phyloP scores from a whole-genome alignment of 2,797 vertebrate genomes.

The Cryptoprocta ferox region DNA sequence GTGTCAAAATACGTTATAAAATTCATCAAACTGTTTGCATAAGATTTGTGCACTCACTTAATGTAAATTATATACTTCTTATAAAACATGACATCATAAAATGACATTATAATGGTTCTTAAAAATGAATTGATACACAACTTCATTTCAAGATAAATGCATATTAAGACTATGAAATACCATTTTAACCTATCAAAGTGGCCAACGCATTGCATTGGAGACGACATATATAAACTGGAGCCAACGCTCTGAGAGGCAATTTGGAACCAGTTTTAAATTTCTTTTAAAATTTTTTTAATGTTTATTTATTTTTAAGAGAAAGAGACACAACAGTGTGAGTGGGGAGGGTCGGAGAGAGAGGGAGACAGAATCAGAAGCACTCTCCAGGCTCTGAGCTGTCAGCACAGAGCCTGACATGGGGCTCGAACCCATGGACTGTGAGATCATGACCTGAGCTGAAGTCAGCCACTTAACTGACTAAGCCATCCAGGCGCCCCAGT shows the following conservation, averaged over 20 bases:
- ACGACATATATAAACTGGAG: not conserved
- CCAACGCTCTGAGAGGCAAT: not conserved
- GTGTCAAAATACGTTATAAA: not conserved
- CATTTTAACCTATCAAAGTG: not conserved
- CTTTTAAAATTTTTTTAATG: too few species aligned
- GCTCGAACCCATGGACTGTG: too few species aligned
- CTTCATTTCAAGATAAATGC: not conserved
- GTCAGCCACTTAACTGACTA: too few species aligned
- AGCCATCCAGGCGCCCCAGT: too few species aligned
- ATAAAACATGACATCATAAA: not conserved
- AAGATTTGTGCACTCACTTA: not conserved
- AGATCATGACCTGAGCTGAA: too few species aligned
- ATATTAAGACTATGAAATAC: not conserved
- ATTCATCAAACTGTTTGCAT: not conserved
- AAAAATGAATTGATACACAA: constrained; percentile 6
- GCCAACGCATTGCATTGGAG: not conserved
- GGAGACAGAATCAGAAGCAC: too few species aligned
- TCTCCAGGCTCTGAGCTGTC: too few species aligned
- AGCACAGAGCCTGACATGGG: too few species aligned
- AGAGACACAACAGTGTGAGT: too few species aligned
- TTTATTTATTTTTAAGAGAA: too few species aligned
- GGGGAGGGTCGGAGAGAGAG: too few species aligned
- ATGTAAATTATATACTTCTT: not conserved
- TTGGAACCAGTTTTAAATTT: not conserved
- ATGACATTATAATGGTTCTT: not conserved